These are phyloP conservation scores for Glyphotaelius pellucidus DNA, from an alignment of 2,888 invertebrate species.

Conservation along the genomic window DNA sequence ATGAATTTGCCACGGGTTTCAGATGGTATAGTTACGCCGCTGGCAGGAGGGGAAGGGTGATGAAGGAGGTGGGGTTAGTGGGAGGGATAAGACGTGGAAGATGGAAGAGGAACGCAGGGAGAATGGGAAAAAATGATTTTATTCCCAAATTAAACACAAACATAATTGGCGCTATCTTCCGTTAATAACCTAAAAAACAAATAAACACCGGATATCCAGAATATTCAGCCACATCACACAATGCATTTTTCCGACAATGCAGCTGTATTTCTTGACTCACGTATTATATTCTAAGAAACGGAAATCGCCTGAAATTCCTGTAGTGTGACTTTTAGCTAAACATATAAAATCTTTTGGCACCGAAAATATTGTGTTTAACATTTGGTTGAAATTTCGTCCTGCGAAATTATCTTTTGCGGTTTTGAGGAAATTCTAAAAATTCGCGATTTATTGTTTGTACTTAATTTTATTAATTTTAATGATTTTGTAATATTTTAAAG, in stretches of 20 bases:
- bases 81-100: too few relatives aligned
- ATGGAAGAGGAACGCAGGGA: too few relatives aligned
- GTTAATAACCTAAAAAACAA: too few relatives aligned
- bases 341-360: not conserved
- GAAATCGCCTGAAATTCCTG: not conserved
- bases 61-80: too few relatives aligned
- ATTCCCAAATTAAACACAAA: too few relatives aligned
- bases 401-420: not conserved
- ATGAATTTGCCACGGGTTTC: too few relatives aligned
- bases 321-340: not conserved
- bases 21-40: too few relatives aligned
- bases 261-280: not conserved
- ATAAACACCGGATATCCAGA: too few relatives aligned
- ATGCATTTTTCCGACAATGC: not conserved
- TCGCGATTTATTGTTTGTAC: not conserved
- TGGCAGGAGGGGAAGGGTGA: too few relatives aligned
- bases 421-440: not conserved
- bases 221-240: not conserved
- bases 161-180: too few relatives aligned
- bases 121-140: too few relatives aligned
- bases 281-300: not conserved
- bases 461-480: not conserved
- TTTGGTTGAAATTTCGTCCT: not conserved
- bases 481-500: not conserved
- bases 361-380: not conserved